Evolutionary conservation across 2,113 vertebrate species (phyloP).

Genomic region (Mionectes macconnelli): DNA sequence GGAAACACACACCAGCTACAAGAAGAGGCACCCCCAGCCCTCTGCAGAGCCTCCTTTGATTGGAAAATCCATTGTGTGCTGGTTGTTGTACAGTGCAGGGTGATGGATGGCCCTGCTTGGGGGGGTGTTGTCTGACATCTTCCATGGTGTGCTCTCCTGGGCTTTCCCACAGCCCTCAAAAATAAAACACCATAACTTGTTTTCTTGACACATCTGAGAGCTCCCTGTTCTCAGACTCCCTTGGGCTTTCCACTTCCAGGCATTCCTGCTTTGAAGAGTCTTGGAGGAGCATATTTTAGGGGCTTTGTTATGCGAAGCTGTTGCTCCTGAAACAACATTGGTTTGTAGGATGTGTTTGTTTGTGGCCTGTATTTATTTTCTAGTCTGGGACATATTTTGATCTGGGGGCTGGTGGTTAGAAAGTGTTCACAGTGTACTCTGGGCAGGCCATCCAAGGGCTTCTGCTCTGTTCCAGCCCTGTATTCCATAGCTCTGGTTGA

Average conservation of each 20-base stretch:
- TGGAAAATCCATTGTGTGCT: accelerated
- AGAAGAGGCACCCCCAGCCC: not conserved
- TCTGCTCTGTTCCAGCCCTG: not conserved
- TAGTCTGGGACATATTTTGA: not conserved
- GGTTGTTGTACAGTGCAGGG: not conserved
- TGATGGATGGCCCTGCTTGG: not conserved
- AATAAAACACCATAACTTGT: not conserved
- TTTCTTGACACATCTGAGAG: constrained; percentile 2
- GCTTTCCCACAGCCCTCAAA: constrained; percentile 19
- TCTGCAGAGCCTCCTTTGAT: not conserved
- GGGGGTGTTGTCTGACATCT: not conserved
- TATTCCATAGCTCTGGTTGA: not conserved
- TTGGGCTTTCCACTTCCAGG: constrained; percentile 43
- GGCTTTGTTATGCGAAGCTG: constrained; percentile 7
- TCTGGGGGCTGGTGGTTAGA: not conserved
- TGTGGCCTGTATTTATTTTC: constrained; percentile 16
- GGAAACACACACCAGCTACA: not conserved
- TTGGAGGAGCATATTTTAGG: not conserved
- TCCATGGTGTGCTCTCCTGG: not conserved
- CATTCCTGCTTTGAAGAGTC: constrained; percentile 29
- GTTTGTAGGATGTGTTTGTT: not conserved
- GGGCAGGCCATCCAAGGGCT: not conserved
- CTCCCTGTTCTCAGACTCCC: constrained; percentile 19
- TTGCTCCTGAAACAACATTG: constrained; percentile 33
- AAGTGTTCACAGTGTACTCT: not conserved